Evolutionary conservation across 2,888 invertebrate species (phyloP).

Genomic region (Scrobipalpa atriplicella): DNA sequence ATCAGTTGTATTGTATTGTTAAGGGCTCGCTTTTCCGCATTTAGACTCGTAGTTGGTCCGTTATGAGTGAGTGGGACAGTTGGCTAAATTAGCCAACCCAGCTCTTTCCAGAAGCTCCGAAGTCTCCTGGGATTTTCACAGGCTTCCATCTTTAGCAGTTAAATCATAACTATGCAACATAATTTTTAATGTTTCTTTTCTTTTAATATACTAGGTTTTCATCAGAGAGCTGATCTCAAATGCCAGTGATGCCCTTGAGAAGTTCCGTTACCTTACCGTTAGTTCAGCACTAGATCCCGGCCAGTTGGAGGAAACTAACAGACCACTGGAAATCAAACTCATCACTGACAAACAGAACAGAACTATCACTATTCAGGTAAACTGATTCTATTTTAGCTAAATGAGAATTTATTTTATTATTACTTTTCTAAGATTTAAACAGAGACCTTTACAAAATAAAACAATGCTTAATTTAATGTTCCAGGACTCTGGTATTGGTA

Average conservation of each 20-base stretch:
- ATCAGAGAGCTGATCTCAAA: slow-evolving; percentile 98
- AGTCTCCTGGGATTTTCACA: too few species aligned
- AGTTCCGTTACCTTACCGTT: slow-evolving; percentile 91
- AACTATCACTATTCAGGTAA: slow-evolving; percentile 92
- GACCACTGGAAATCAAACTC: slow-evolving; percentile 93
- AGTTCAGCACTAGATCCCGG: slow-evolving; percentile 78
- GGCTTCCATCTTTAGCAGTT: not conserved
- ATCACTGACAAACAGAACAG: slow-evolving; percentile 93
- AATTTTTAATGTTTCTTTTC: too few species aligned
- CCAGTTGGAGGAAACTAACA: slow-evolving; percentile 82
- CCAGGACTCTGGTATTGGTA: slow-evolving; percentile 96
- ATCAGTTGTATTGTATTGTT: not conserved
- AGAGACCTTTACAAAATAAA: not conserved
- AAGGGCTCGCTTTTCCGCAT: too few species aligned
- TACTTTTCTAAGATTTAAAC: too few species aligned
- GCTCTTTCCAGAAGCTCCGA: too few species aligned
- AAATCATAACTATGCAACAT: too few species aligned
- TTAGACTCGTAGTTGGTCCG: too few species aligned
- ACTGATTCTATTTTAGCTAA: too few species aligned
- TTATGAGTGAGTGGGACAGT: too few species aligned
- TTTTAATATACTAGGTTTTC: slow-evolving; percentile 87
- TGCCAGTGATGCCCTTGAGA: slow-evolving; percentile 98
- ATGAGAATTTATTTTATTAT: too few species aligned
- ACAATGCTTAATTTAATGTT: slow-evolving; percentile 25
- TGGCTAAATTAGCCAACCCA: too few species aligned